Percentiles rank a stretch among this genome's conserved stretches.
Conservation (phyloP, 2,113 vertebrate genomes). For the Mormyrus lacerda region DNA sequence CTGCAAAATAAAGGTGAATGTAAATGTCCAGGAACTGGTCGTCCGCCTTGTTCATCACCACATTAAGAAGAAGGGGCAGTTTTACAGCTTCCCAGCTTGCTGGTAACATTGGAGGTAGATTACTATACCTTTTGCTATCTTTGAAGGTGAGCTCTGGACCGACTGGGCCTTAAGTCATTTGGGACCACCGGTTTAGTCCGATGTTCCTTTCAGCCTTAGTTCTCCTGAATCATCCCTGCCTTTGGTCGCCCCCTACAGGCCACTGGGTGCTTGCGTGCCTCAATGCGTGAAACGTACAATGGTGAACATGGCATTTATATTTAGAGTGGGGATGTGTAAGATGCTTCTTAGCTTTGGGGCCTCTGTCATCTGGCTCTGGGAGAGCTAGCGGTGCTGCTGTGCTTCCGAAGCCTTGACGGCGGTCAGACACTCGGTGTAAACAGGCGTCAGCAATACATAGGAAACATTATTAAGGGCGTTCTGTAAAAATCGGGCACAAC, state of each 20-base stretch:
- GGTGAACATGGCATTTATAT: not conserved
- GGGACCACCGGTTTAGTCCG: not conserved
- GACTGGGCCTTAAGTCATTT: not conserved
- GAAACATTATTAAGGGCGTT: not conserved
- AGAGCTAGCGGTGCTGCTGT: not conserved
- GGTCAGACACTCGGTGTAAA: not conserved
- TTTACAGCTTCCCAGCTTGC: not conserved
- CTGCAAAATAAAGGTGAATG: not conserved
- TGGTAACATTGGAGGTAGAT: not conserved
- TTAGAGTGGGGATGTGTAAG: not conserved
- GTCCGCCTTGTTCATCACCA: not conserved
- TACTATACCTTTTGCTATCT: not conserved
- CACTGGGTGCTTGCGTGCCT: not conserved
- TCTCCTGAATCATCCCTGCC: not conserved
- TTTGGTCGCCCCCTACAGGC: constrained; percentile 1
- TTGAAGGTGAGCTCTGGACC: not conserved
- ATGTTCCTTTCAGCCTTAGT: not conserved
- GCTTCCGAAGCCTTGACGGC: not conserved
- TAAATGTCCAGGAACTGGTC: not conserved
- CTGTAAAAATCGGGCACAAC: not conserved
- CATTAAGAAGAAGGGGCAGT: not conserved
- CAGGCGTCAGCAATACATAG: not conserved
- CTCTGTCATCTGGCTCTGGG: not conserved
- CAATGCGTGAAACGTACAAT: not conserved
- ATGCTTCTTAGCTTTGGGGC: not conserved